These are phyloP conservation scores for Eristalis pertinax DNA, from an alignment of 2,888 invertebrate genomes.

Conservation along the genomic window DNA sequence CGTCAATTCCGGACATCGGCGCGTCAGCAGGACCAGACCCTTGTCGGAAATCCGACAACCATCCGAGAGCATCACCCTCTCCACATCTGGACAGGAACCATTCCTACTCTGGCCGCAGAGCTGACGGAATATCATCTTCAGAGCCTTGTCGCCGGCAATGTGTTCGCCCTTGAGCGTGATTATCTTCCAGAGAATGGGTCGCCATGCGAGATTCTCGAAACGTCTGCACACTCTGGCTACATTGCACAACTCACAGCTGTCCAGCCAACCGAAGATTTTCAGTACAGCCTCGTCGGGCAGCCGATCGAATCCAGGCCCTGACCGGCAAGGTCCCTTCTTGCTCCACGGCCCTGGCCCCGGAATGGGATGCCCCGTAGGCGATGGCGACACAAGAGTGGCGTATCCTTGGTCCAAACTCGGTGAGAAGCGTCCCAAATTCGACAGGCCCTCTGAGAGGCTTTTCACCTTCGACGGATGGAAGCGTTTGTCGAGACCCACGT, in stretches of 20 bases:
- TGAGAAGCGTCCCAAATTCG: slow-evolving; percentile 82
- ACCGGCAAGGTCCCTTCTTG: slow-evolving; percentile 79
- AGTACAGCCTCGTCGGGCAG: slow-evolving; percentile 87
- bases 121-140: slow-evolving; percentile 85
- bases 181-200: slow-evolving; percentile 88
- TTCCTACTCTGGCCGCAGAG: slow-evolving; percentile 86
- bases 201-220: slow-evolving; percentile 90
- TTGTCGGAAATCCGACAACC: slow-evolving; percentile 89
- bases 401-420: slow-evolving; percentile 91
- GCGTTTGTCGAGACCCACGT: slow-evolving; percentile 76
- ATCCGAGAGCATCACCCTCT: slow-evolving; percentile 86
- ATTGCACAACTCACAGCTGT: slow-evolving; percentile 87
- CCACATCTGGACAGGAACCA: slow-evolving; percentile 86
- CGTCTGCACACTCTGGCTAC: slow-evolving; percentile 89
- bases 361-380: slow-evolving; percentile 80
- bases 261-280: slow-evolving; percentile 87
- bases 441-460: slow-evolving; percentile 80
- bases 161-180: slow-evolving; percentile 85
- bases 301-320: slow-evolving; percentile 83
- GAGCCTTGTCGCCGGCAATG: slow-evolving; percentile 85
- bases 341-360: slow-evolving; percentile 80
- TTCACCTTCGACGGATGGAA: slow-evolving; percentile 80
- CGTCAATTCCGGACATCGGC: slow-evolving; percentile 91
- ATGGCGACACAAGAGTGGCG: slow-evolving; percentile 87
- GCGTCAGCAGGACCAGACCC: slow-evolving; percentile 88